Evolutionary conservation across 2,888 invertebrate species (phyloP), one percentile per base, ranked within the genome.

Genomic region (Gari tellinella): DNA sequence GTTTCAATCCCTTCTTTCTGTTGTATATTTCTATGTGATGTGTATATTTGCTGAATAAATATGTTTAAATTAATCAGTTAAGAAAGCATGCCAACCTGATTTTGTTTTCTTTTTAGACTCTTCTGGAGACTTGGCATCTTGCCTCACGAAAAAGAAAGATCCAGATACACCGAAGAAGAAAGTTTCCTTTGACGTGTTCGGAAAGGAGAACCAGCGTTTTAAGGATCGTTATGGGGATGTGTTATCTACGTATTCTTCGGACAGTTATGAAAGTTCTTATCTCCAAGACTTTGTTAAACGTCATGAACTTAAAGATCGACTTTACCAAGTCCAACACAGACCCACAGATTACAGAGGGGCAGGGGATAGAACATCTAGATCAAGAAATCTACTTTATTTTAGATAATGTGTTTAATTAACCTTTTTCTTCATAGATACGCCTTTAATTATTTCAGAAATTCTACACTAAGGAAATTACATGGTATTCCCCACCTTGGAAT

Each of bases 121-220:
- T 8, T 72, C 79, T 17, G 58, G 68, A 48, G 80, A 81, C 62
- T 67, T 81, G n/a, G 76, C 82, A 2, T 84, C 89, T 5, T 88
- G 88, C 70, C 60, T 89, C 15, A 82, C 84, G 7, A 85, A 83
- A 66, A 82, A 75, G n/a, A 81, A 79, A 48, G 87, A 85, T 19
- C 69, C 76, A 21, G 87, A 88, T 21, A 84, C 88, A 38, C 88
- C 88, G 15, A 89, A 89, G 73, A 89, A 89, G 67, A 84, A 86
- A 61, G 89, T 89, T 12, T 83, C 87, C 8, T 89, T 89, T 72
- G 85, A 88, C 46, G 82, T 85, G 80, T 85, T 86, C 48, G 87
- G 88, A 49, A 86, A 90, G 52, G 87, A 89, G 80, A 89, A 89
- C 60, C 77, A 83, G 26, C 79, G 86, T 26, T 76, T 80, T 41